Percentiles rank a stretch among this genome's conserved stretches.
phyloP scores from a whole-genome alignment of 2,113 vertebrate species.

The Acanthisitta chloris region DNA sequence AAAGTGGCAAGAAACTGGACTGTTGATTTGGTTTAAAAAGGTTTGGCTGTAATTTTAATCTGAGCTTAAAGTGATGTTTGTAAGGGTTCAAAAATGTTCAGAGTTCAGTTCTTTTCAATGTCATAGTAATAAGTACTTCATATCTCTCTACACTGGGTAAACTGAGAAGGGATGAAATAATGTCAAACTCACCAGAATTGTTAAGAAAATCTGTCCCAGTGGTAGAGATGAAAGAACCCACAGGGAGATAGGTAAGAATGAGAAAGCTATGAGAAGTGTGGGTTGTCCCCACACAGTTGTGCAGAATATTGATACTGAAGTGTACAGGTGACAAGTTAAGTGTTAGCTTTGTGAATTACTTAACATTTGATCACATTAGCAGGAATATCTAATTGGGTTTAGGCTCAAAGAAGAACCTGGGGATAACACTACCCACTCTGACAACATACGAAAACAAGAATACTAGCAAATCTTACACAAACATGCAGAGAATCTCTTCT shows the following conservation, averaged over 20 bases:
- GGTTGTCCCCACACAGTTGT: background rate
- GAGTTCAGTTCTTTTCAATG: background rate
- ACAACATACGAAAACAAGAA: background rate
- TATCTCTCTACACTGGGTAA: background rate
- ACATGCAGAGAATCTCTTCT: background rate
- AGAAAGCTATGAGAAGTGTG: background rate
- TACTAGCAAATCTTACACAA: background rate
- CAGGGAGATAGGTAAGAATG: background rate
- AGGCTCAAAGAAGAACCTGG: background rate
- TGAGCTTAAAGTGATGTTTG: background rate
- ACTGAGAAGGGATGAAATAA: background rate
- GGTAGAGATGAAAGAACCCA: background rate
- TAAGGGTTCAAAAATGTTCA: background rate
- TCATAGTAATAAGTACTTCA: background rate
- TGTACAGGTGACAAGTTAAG: conserved; percentile 2
- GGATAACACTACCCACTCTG: background rate
- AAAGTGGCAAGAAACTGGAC: background rate
- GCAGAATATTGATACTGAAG: background rate
- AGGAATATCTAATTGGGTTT: background rate
- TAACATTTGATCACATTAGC: background rate
- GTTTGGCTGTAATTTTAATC: background rate
- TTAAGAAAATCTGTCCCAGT: background rate
- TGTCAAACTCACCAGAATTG: background rate
- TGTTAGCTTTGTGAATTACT: background rate
- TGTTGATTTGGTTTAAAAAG: background rate